Base-by-base conservation (phyloP, 2,888 invertebrate species). In the Leptura quadrifasciata region DNA sequence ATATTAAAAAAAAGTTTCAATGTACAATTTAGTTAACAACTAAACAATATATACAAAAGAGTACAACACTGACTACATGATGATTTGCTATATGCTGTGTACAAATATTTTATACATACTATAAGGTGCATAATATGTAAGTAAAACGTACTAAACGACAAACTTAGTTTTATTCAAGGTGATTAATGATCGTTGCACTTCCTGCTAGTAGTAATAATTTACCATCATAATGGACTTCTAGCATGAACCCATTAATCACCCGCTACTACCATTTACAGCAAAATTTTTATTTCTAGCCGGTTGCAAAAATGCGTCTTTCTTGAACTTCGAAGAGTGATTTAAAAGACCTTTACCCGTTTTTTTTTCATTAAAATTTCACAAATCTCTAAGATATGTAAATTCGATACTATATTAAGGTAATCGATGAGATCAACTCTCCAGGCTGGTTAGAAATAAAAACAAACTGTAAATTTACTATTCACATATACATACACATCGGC, bases 1-100 rank as follows among this genome's bases (percentile, higher is more conserved):
- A 65, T 54, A 65, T 72, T 55, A 64, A 31, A 31, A 64, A 72
- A 63, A 72, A 27, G 15, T 39, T 57, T 18, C 20, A 72, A 72
- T 72, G 72, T 76, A 76, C 76, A 76, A 72, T 69, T 69, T 52
- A 57, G 54, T 74, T 74, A 74, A 69, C 74, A 74, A 73, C 67
- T 68, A 67, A 74, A 70, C 63, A 54, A 67, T 72, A 76, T 76
- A 61, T 76, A 72, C 75, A 76, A 58, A 72, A 21, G 60, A 27
- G 27, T 65, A 76, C 74, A 77, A 74, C 68, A 76, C 72, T 75
- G 31, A 76, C 76, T 72, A 76, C 47, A 63, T 39, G 39, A 63
- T 39, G 39, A 20, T 72, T 72, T 74, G 58, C 55, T 54, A 60
- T 55, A 61, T 65, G 52, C 63, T 70, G 74, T 72, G 74, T 74